Evolutionary conservation across 2,113 vertebrate species (phyloP).

Genomic region (Casuarius casuarius): DNA sequence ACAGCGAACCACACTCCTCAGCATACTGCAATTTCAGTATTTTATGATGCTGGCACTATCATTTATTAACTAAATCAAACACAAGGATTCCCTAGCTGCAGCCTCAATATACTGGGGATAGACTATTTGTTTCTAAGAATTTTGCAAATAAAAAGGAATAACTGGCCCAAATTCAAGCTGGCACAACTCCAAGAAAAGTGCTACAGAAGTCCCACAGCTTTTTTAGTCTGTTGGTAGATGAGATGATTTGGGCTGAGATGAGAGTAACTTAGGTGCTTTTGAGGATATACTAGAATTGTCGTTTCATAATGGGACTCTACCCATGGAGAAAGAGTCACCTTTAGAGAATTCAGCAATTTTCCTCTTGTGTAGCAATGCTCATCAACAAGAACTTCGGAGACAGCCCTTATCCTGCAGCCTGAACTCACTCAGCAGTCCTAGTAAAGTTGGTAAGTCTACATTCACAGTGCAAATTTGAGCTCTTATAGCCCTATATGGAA

Average conservation of each 20-base stretch:
- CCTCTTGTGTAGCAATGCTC: not conserved
- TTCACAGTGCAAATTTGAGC: not conserved
- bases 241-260: not conserved
- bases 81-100: not conserved
- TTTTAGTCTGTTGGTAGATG: not conserved
- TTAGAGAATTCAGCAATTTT: not conserved
- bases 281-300: not conserved
- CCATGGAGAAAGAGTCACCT: not conserved
- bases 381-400: not conserved
- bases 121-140: not conserved
- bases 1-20: not conserved
- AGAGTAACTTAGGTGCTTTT: not conserved
- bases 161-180: constrained; percentile 42
- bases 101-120: not conserved
- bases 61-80: not conserved
- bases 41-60: not conserved
- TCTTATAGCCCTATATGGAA: fast-evolving
- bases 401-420: not conserved
- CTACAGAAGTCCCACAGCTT: not conserved
- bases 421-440: not conserved
- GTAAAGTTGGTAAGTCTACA: not conserved
- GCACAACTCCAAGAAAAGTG: not conserved
- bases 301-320: not conserved
- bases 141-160: constrained; percentile 1
- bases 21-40: not conserved